A percentile compares a stretch with the other conserved stretches of the same genome.
Conservation (phyloP, 2,797 vertebrate species). For the Xyrichtys novacula region DNA sequence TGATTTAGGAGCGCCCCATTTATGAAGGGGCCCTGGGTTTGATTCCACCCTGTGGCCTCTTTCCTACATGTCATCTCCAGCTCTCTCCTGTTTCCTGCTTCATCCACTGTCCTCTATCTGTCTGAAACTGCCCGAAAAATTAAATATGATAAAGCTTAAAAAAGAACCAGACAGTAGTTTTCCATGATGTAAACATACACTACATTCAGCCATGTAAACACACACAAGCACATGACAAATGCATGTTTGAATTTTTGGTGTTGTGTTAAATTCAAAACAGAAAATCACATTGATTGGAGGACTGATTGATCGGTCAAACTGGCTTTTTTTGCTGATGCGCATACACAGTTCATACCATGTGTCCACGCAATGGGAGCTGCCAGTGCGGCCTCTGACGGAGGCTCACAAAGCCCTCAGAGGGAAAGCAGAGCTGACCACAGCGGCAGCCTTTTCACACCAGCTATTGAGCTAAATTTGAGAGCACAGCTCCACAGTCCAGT, state of each 20-base stretch:
- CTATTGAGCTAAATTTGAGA: slow-evolving; percentile 14
- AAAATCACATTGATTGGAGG: not conserved
- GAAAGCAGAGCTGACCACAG: slow-evolving; percentile 30
- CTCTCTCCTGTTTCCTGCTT: too few species aligned
- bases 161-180: too few species aligned
- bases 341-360: not conserved
- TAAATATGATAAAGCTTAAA: too few species aligned
- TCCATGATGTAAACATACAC: too few species aligned
- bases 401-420: slow-evolving; percentile 41
- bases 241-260: not conserved
- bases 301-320: not conserved
- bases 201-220: too few species aligned
- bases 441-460: not conserved
- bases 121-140: too few species aligned
- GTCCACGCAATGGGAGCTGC: slow-evolving; percentile 18
- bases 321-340: slow-evolving; percentile 24
- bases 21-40: too few species aligned
- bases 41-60: too few species aligned
- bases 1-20: too few species aligned
- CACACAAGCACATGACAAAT: not conserved
- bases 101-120: too few species aligned
- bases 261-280: not conserved
- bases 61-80: too few species aligned
- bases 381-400: slow-evolving; percentile 37
- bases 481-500: slow-evolving; percentile 22